These are phyloP conservation scores for Sminthurides aquaticus DNA, from an alignment of 2,888 invertebrate genomes.

Conservation along the genomic window DNA sequence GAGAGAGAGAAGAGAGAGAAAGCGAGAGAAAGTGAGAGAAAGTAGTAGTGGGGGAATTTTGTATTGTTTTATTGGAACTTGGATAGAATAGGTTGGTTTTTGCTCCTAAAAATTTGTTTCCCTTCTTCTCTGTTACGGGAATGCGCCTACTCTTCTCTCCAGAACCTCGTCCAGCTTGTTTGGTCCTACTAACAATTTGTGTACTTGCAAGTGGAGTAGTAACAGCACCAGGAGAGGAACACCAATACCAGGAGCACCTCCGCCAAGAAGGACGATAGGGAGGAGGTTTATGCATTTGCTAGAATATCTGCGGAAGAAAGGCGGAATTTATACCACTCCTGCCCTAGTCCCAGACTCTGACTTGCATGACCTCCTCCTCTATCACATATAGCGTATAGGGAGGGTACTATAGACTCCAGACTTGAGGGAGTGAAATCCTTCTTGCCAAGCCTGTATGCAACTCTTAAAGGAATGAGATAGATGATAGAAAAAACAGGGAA, in stretches of 20 bases:
- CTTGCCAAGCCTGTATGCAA: too few relatives aligned
- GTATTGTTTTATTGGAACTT: not conserved
- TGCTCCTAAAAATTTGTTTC: not conserved
- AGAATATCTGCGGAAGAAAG: too few relatives aligned
- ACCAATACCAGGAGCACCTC: slow-evolving; percentile 7
- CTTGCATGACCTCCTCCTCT: too few relatives aligned
- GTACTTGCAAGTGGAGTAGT: not conserved
- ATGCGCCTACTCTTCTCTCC: not conserved
- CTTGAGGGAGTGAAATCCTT: too few relatives aligned
- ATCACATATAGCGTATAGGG: too few relatives aligned
- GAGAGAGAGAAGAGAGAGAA: slow-evolving; percentile 10
- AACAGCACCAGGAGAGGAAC: not conserved
- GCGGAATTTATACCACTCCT: too few relatives aligned
- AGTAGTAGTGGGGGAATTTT: not conserved
- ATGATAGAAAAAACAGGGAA: too few relatives aligned
- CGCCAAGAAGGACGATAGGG: not conserved
- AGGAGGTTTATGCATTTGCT: not conserved
- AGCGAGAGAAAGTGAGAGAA: not conserved
- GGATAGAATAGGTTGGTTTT: not conserved
- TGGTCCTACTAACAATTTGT: not conserved
- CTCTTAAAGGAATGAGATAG: too few relatives aligned
- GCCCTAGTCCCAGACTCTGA: too few relatives aligned
- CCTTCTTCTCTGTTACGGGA: too few relatives aligned
- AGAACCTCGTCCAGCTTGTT: not conserved
- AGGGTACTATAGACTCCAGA: too few relatives aligned